phyloP scores from a whole-genome alignment of 2,113 vertebrate species.

The Brienomyrus longianalis region DNA sequence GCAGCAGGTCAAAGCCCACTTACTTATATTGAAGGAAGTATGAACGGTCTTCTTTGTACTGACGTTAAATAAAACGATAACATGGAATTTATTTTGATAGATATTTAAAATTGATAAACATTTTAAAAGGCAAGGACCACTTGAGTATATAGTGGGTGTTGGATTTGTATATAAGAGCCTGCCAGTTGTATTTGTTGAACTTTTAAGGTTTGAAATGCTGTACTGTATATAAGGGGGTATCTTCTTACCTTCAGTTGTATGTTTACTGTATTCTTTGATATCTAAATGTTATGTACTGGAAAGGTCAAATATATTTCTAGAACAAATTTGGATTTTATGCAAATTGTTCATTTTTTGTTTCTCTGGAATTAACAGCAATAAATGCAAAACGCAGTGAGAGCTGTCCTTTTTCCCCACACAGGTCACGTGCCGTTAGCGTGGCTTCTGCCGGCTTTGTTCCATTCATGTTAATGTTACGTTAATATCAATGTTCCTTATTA shows the following conservation, averaged over 20 bases:
- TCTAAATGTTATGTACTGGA: slow-evolving; percentile 79
- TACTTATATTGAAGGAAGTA: slow-evolving; percentile 8
- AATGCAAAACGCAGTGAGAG: slow-evolving; percentile 52
- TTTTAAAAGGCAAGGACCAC: slow-evolving; percentile 12
- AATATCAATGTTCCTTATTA: neutral
- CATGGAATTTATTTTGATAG: slow-evolving; percentile 22
- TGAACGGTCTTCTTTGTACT: slow-evolving; percentile 10
- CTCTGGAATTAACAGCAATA: slow-evolving; percentile 85
- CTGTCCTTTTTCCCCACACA: neutral
- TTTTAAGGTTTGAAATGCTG: slow-evolving; percentile 77
- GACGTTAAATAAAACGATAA: neutral
- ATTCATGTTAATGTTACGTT: neutral
- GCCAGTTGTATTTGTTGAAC: slow-evolving; percentile 66
- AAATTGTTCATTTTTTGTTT: slow-evolving; percentile 77
- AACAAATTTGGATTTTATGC: slow-evolving; percentile 88
- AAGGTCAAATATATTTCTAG: slow-evolving; percentile 94
- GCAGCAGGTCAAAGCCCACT: neutral
- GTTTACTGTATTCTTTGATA: slow-evolving; percentile 96
- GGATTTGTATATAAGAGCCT: slow-evolving; percentile 56
- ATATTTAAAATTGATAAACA: neutral
- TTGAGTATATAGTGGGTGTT: slow-evolving; percentile 14
- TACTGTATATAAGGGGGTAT: slow-evolving; percentile 75
- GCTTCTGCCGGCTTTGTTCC: neutral
- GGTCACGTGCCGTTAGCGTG: neutral
- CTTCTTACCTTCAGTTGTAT: slow-evolving; percentile 74